Base-by-base conservation (phyloP, 2,113 vertebrate species). In the Corydoras maculifer region DNA sequence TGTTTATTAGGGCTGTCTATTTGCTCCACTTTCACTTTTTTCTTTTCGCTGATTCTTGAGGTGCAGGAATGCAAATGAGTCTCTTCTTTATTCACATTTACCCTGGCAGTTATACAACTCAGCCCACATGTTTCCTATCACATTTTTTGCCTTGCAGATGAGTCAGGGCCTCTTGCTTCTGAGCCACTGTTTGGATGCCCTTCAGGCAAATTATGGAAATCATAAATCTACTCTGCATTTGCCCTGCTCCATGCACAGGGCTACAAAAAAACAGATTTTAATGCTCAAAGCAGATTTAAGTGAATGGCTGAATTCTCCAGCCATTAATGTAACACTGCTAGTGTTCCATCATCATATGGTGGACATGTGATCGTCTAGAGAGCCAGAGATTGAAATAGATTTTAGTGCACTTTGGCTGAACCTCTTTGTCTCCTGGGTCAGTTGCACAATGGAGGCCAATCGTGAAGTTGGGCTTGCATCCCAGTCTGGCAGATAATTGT, bases 141-240 rank as follows among this genome's bases (percentile, higher is more conserved):
- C n/a, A 62, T 29, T 71, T 75, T 69, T 49, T 75, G 70, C 55
- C 61, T 73, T 73, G 62, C 71, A 65, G 48, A 74, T 76, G 72
- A 79, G 66, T 80, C 75, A 77, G 61, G 73, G 67, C 64, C 62
- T 71, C 67, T 82, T 76, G 69, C 69, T 69, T 75, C 69, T 60
- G 50, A 75, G 63, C 74, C 78, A 75, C 77, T 49, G 57, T 82
- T 77, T 79, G 72, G 67, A 72, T 77, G 68, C 73, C 78, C 75
- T 78, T 77, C 77, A 80, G 81, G 70, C 70, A 76, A 72, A 77
- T 80, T 72, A 80, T 82, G 77, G 77, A 80, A 76, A 80, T 80
- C 65, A 70, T 69, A 75, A 77, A 74, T 66, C 75, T 74, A 55
- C 65, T 57, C 30, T 71, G 61, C 73, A 71, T 75, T 77, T 74